Base-by-base conservation (phyloP, 1,140 invertebrate genomes). In the Armadillidium nasatum region DNA sequence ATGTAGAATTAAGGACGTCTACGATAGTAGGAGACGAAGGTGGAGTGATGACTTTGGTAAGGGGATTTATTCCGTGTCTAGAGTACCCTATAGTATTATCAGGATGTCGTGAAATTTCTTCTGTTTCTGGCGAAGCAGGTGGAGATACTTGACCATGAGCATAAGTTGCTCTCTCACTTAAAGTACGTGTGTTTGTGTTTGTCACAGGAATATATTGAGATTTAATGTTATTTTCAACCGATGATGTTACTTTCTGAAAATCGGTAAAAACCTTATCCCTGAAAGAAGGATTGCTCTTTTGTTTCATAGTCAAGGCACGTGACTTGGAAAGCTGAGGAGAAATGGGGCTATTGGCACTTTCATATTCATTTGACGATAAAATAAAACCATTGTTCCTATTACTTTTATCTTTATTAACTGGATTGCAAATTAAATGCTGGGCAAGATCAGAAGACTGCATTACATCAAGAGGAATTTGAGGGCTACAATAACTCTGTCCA, bases 1-100 rank as follows among this genome's bases (percentile, higher is more conserved):
- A 45, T 78, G 77, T 43, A 7, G 83, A 79, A 46, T 71, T 72
- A 6, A 85, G 79, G 11, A 84, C 76, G 21, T 85, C 88, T 1
- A 86, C 85, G 13, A 88, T 83, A 76, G 88, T 87, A 15, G 87
- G 87, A 0, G 87, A 88, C 10, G 87, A 87, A 11, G 88, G 88
- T 15, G 88, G 87, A 7, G 87, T 88, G 81, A 88, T 87, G 75
- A 88, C 84, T 79, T 84, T 84, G 82, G 71, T 83, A 72, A 78
- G 82, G 44, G 78, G 77, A 33, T 77, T 78, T 2, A 80, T 69
- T 0, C 73, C 77, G 44, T 78, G 79, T 21, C 78, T 73, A 15
- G 79, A 71, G 45, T 78, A 76, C 70, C 70, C 75, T 15, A 73
- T 21, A 54, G 44, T 74, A 73, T 44, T 70, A 4, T 68, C 77